Evolutionary conservation across 1,140 invertebrate species (phyloP), one percentile per base, ranked within the genome.

Genomic region (Apis dorsata): DNA sequence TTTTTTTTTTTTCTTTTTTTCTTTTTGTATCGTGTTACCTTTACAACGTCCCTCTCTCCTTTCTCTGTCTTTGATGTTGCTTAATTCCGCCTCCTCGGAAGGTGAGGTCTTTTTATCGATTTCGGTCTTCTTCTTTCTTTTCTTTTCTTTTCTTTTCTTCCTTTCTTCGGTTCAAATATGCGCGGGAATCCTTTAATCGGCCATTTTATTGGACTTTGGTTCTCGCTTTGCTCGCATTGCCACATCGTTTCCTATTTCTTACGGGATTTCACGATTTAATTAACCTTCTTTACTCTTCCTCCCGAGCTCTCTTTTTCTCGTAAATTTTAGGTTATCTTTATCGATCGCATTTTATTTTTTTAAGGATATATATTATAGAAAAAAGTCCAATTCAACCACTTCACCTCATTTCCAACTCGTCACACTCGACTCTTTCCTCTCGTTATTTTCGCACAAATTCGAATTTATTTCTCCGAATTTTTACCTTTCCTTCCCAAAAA

Each of bases 111-210:
- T 21, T 49, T 19, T 19, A 19, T 60, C 53, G 44, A 11, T 7
- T 44, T 69, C 75, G n/a, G 28, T 70, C 70, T 69, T 59, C 66
- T 53, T 76, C n/a, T 24, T 17, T 63, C 34, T 63, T 75, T 1
- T n/a, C 8, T 13, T 24, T 44, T 3, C 5, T 71, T 53, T 76
- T 28, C 34, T 21, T 63, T 34, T 63, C 79, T 8, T 44, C 12
- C n/a, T n/a, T 24, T 24, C 24, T 24, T 69, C 80, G 86, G 34
- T 76, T 44, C 34, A 74, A 80, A 63, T 78, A 79, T 76, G 80
- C 66, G 17, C 53, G 69, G 71, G 77, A 76, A 75, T 62, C 74
- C 79, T 74, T 85, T 79, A 83, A 79, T 79, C 77, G 77, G 34
- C 53, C 65, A 60, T 66, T 79, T 79, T 84, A 63, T 81, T 75